A percentile compares a stretch with the other conserved stretches of the same genome.
phyloP scores from a whole-genome alignment of 2,113 vertebrate genomes.

The Loxodonta africana region DNA sequence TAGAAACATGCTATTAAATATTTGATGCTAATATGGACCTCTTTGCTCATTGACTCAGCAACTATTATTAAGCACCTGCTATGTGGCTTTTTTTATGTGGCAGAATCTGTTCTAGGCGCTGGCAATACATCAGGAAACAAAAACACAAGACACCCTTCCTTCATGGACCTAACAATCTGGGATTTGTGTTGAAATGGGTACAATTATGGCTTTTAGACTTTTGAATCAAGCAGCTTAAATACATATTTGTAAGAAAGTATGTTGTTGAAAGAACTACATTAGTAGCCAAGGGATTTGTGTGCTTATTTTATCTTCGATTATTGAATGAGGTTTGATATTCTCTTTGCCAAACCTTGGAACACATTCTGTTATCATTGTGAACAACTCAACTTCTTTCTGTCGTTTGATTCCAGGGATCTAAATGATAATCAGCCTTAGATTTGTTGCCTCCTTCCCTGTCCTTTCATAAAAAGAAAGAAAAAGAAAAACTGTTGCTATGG shows the following conservation, averaged over 20 bases:
- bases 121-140: background rate
- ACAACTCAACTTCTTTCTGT: background rate
- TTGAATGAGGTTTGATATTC: slow-evolving; percentile 24
- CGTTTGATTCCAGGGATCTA: background rate
- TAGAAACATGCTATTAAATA: slow-evolving; percentile 14
- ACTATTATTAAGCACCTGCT: background rate
- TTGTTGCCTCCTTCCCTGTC: background rate
- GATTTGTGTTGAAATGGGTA: slow-evolving; percentile 43
- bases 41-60: background rate
- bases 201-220: background rate
- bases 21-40: background rate
- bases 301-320: slow-evolving; percentile 26
- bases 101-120: background rate
- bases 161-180: background rate
- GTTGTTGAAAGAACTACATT: slow-evolving; percentile 50
- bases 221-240: background rate
- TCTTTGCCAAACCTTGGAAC: background rate
- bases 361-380: background rate
- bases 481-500: too few relatives aligned
- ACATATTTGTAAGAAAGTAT: background rate
- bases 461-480: background rate
- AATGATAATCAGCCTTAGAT: background rate
- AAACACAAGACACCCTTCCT: background rate
- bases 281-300: slow-evolving; percentile 11
- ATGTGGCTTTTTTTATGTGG: background rate